Conservation (phyloP, 2,797 vertebrate species). For the Crenichthys baileyi region DNA sequence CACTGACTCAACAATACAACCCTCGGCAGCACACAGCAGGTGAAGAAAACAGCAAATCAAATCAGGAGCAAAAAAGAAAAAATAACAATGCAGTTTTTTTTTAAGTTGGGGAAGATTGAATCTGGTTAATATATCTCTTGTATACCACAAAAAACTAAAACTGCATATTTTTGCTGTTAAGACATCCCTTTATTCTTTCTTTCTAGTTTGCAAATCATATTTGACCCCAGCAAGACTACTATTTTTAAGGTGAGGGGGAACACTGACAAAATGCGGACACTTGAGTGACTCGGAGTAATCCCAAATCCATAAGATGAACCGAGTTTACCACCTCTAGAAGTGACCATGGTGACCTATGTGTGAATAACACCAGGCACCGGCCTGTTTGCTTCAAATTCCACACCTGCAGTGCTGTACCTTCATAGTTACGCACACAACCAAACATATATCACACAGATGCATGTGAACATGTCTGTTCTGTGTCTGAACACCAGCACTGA, state of each 20-base stretch:
- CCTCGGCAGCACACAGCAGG: too few relatives aligned
- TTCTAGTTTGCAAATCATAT: not conserved
- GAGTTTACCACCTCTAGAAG: not conserved
- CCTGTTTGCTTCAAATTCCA: constrained; percentile 4
- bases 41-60: too few relatives aligned
- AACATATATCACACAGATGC: constrained; percentile 17
- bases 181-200: not conserved
- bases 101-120: too few relatives aligned
- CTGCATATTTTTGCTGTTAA: too few relatives aligned
- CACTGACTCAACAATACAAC: too few relatives aligned
- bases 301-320: not conserved
- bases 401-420: constrained; percentile 11
- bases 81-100: too few relatives aligned
- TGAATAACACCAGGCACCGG: not conserved
- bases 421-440: constrained; percentile 1
- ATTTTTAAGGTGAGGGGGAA: not conserved
- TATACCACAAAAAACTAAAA: too few relatives aligned
- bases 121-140: too few relatives aligned
- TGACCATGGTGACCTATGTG: not conserved
- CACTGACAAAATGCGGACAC: not conserved
- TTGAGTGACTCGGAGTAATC: not conserved
- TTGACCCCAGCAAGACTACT: too few relatives aligned
- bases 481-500: constrained; percentile 8
- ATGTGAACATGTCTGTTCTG: constrained; percentile 20
- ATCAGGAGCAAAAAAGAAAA: too few relatives aligned